Evolutionary conservation across 2,113 vertebrate genomes (phyloP), one percentile per base, ranked within the genome.

Genomic region (Hypocryptadius cinnamomeus): DNA sequence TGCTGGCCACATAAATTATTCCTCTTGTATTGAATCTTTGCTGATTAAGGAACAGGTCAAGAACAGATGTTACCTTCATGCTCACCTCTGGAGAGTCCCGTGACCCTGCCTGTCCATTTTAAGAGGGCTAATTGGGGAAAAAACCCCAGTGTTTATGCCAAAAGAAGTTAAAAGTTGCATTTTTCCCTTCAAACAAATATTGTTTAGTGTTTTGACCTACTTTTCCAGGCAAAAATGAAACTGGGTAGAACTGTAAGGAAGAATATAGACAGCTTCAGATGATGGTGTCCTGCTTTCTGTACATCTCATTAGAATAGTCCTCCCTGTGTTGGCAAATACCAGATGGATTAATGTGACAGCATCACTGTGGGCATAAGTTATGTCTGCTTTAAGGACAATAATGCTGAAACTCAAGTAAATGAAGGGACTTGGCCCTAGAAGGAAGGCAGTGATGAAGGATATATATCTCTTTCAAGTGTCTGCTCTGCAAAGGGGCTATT

Each of bases 161-260:
- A 78, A 61, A 77, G 24, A 78, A 66, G n/a, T 78, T 83, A 48
- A 40, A 94, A 85, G 59, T 54, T 73, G 57, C 42, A 28, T 63
- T 76, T 91, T 87, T 30, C 13, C n/a, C 24, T 54, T 91, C 63
- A 54, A 57, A 82, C 11, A 73, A 65, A 23, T 77, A 44, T 57
- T 91, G 47, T 73, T 88, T 59, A 69, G 44, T 73, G 24, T n/a
- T 88, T 77, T 93, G 93, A 92, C 95, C 92, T 94, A 92, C 79
- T 96, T 96, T 86, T 66, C 59, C 39, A 80, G 56, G 24, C 53
- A 83, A 74, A 84, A 95, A 51, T 78, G 79, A 92, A 95, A 63
- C 85, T 79, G 60, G 25, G 19, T 85, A 50, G 30, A 30, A 47
- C 64, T 70, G 68, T 59, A 47, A 86, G 74, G 42, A 80, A 66